A percentile compares a stretch with the other conserved stretches of the same genome.
These are phyloP conservation scores for Diachasmimorpha longicaudata DNA, from an alignment of 1,140 invertebrate genomes.

Conservation along the genomic window DNA sequence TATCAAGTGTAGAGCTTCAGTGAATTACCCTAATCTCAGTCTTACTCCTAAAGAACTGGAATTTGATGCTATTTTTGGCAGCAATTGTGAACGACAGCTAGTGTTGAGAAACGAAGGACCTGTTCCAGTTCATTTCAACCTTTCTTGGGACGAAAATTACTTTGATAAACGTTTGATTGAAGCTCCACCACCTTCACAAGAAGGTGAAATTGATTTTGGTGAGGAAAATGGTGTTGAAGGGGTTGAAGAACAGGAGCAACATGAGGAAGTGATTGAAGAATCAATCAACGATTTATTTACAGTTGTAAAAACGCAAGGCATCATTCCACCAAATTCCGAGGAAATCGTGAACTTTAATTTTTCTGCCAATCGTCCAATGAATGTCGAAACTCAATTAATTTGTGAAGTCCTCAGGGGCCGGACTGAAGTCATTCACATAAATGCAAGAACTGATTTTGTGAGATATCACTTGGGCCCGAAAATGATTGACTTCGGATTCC, in stretches of 20 bases:
- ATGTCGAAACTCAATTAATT: slow-evolving; percentile 37
- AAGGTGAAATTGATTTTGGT: background rate
- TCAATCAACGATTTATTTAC: slow-evolving; percentile 44
- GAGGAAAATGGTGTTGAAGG: background rate
- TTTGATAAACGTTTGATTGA: background rate
- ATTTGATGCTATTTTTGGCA: slow-evolving; percentile 51
- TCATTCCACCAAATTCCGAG: slow-evolving; percentile 50
- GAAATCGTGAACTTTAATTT: slow-evolving; percentile 50
- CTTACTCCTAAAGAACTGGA: slow-evolving; percentile 44
- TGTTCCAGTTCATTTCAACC: slow-evolving; percentile 54
- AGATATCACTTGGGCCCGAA: slow-evolving; percentile 46
- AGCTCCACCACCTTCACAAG: too few species aligned
- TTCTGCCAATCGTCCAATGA: slow-evolving; percentile 43
- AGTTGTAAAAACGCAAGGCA: slow-evolving; percentile 48
- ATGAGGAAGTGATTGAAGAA: background rate
- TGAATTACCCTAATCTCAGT: slow-evolving; percentile 60
- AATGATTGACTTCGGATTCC: slow-evolving; percentile 53
- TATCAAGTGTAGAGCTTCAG: slow-evolving; percentile 53
- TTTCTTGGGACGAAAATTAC: slow-evolving; percentile 49
- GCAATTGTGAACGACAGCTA: slow-evolving; percentile 43
- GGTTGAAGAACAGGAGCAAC: background rate
- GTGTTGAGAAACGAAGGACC: slow-evolving; percentile 58
- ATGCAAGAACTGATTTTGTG: slow-evolving; percentile 47
- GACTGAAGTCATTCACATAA: slow-evolving; percentile 44
- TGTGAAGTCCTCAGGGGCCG: slow-evolving; percentile 55